A percentile compares a stretch with the other conserved stretches of the same genome.
Conservation (phyloP, 2,797 vertebrate species). For the Gorsachius magnificus region DNA sequence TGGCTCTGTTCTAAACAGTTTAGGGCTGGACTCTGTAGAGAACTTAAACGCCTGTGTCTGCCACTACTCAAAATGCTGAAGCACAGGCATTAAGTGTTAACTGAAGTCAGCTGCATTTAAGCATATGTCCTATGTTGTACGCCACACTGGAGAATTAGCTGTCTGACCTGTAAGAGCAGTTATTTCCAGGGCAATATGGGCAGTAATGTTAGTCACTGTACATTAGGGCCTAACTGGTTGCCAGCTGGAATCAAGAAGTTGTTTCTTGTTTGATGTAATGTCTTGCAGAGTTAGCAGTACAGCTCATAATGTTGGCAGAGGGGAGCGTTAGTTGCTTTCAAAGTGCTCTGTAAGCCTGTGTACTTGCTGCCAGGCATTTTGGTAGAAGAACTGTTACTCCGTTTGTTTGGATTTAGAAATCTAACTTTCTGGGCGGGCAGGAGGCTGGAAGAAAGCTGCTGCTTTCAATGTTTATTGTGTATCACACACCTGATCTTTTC, state of each 20-base stretch:
- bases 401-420: background rate
- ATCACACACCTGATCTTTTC: background rate
- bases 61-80: background rate
- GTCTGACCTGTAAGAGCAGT: background rate
- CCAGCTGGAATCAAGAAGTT: background rate
- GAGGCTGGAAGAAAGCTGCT: background rate
- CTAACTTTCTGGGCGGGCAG: background rate
- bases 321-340: background rate
- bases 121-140: background rate
- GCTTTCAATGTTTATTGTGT: background rate
- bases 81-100: background rate
- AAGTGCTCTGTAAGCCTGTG: background rate
- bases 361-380: constrained; percentile 6
- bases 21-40: background rate
- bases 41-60: background rate
- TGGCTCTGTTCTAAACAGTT: background rate
- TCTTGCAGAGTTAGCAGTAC: background rate
- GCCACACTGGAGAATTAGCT: background rate
- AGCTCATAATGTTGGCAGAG: background rate
- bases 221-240: background rate
- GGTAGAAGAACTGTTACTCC: background rate
- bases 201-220: background rate
- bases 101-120: background rate
- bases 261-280: background rate
- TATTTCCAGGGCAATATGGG: background rate